These are phyloP conservation scores for Cephus sareptanus DNA, from an alignment of 2,888 invertebrate genomes.

Conservation along the genomic window DNA sequence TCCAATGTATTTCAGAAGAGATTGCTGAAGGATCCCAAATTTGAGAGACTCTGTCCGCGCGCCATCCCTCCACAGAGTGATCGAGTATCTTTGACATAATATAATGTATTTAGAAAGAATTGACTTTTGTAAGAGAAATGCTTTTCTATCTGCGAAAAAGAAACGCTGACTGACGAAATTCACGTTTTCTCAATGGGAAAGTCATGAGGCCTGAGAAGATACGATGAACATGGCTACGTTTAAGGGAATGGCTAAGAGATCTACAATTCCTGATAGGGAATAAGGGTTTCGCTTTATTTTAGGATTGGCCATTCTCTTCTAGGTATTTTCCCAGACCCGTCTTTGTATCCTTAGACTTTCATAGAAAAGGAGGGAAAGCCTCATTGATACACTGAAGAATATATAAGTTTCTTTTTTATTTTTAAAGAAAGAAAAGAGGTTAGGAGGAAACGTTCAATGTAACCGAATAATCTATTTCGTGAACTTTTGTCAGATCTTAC, in stretches of 20 bases:
- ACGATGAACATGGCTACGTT: background rate
- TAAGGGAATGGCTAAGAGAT: background rate
- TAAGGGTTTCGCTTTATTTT: background rate
- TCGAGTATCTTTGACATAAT: conserved; percentile 41
- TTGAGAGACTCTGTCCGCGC: conserved; percentile 53
- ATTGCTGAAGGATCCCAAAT: conserved; percentile 63
- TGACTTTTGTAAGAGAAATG: background rate
- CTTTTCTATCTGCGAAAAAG: background rate
- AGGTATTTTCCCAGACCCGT: background rate
- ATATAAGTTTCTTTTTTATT: conserved; percentile 24
- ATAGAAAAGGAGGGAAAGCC: background rate
- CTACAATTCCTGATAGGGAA: background rate
- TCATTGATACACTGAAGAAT: background rate
- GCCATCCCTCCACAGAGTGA: conserved; percentile 29
- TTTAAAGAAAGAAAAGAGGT: conserved; percentile 5
- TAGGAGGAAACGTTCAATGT: background rate
- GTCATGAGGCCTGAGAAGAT: background rate
- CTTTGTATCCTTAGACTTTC: background rate
- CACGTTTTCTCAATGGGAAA: background rate
- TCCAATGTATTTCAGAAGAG: conserved; percentile 63
- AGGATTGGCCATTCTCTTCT: background rate
- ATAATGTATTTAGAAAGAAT: background rate
- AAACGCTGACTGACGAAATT: background rate
- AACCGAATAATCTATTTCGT: conserved; percentile 1
- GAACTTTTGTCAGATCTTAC: background rate